Conservation (phyloP, 2,113 vertebrate species). For the Petaurus breviceps region DNA sequence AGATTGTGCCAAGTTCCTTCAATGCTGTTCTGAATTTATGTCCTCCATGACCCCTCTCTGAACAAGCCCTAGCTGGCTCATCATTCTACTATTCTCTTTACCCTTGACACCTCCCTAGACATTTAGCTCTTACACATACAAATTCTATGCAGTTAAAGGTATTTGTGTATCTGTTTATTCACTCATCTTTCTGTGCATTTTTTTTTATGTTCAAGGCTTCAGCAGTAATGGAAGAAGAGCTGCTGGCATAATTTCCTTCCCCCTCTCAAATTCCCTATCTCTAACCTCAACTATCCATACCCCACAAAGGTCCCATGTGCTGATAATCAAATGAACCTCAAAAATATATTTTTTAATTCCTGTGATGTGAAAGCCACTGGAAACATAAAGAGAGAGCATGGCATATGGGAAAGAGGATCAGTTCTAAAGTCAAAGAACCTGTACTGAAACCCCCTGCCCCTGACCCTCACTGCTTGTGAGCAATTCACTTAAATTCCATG, state of each 20-base stretch:
- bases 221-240: neutral
- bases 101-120: neutral
- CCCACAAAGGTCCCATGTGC: neutral
- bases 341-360: neutral
- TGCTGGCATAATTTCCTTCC: neutral
- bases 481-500: neutral
- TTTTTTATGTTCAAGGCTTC: neutral
- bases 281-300: neutral
- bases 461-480: neutral
- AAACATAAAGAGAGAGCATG: neutral
- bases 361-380: neutral
- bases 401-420: neutral
- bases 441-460: neutral
- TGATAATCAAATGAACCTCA: neutral
- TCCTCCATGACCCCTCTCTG: neutral
- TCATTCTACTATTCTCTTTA: neutral
- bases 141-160: neutral
- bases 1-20: neutral
- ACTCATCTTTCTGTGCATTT: neutral
- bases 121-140: neutral
- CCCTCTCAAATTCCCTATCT: neutral
- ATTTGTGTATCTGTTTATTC: neutral
- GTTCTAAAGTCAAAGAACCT: neutral
- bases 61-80: neutral
- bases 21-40: neutral